Evolutionary conservation across 2,888 invertebrate genomes (phyloP).

Genomic region (Tenthredo mesomela): DNA sequence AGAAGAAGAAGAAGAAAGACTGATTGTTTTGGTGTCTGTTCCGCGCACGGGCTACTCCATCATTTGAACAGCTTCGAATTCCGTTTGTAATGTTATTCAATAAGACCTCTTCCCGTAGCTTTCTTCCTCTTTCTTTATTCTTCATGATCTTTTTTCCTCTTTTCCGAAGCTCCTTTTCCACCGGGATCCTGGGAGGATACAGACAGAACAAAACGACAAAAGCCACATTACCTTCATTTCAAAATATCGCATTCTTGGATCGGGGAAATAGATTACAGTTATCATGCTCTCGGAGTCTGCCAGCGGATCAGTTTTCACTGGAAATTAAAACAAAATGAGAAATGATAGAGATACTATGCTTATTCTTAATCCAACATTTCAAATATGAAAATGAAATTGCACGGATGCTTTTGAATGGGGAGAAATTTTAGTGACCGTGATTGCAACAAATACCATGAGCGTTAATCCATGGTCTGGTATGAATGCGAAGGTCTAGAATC

Average conservation of each 20-base stretch:
- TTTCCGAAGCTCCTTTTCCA: neutral
- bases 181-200: neutral
- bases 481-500: slow-evolving; percentile 3
- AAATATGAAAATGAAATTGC: neutral
- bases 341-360: neutral
- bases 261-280: neutral
- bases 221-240: neutral
- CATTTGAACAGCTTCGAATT: slow-evolving; percentile 64
- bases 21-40: slow-evolving; percentile 46
- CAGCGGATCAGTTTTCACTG: neutral
- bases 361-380: neutral
- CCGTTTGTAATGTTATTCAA: slow-evolving; percentile 68
- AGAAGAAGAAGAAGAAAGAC: slow-evolving; percentile 32
- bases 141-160: neutral
- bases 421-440: slow-evolving; percentile 19
- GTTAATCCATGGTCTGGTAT: neutral
- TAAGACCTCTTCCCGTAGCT: slow-evolving; percentile 55
- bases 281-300: neutral
- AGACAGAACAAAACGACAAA: neutral
- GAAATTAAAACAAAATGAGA: neutral
- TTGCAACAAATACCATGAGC: slow-evolving; percentile 9
- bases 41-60: slow-evolving; percentile 59
- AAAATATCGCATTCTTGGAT: neutral
- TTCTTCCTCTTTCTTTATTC: neutral
- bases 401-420: neutral